Evolutionary conservation across 2,888 invertebrate genomes (phyloP), one percentile per base, ranked within the genome.

Genomic region (Acronicta psi): DNA sequence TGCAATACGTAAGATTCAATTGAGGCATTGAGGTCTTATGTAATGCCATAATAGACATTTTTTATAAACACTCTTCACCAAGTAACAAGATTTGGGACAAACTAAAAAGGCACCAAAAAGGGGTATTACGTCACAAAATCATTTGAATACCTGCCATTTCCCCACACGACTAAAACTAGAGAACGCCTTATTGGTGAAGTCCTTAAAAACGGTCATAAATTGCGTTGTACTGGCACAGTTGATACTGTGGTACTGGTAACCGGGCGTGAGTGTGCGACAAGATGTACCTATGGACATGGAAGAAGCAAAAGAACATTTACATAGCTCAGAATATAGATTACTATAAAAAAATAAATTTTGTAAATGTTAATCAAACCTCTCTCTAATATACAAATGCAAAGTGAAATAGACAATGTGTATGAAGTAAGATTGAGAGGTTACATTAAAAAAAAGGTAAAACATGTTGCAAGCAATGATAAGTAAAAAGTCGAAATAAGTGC

Each of bases 401-500:
- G 5, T 23, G 56, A 47, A 49, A 59, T 44, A 44, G 54, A 54
- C 38, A 51, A 25, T 61, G 43, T 51, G 66, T 71, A 77, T 75
- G 63, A 73, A 59, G 53, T 69, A 50, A 62, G 52, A 69, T 65
- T 61, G 55, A 69, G 57, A 57, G 52, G 65, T 73, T 67, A 70
- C 44, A 64, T 66, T 47, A 41, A 13, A 42, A 13, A 42, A 36
- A n/a, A 46, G 45, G 46, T 57, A 37, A 16, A 13, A 52, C n/a
- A n/a, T n/a, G n/a, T n/a, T 9, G 14, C 31, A 52, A 13, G 42
- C 13, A 9, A 43, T 25, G 34, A n/a, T n/a, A 3, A 29, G 11
- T 4, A 29, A 11, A 29, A 11, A 29, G 4, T 29, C 11, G 29
- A 29, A 29, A 29, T 29, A 29, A 29, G 29, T 29, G 29, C 29